Base-by-base conservation (phyloP, 2,113 vertebrate genomes). In the Puma concolor region DNA sequence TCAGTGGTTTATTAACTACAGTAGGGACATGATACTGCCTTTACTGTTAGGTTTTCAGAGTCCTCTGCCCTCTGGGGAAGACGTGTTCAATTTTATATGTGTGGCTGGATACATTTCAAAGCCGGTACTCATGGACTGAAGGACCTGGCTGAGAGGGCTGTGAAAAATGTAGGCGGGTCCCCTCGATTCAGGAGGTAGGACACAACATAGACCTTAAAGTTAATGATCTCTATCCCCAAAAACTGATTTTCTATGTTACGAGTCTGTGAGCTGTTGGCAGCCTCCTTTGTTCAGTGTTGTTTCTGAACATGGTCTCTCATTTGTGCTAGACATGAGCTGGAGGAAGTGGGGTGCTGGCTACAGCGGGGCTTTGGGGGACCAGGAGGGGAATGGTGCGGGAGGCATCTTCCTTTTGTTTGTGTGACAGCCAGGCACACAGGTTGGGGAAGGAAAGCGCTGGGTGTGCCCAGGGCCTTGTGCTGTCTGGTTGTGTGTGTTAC, bases 1-100 rank as follows among this genome's bases (percentile, higher is more conserved):
- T 80, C 27, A 63, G 86, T 94, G 93, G 63, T n/a, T 87, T 95
- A 69, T 84, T 95, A 88, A 97, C 93, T 89, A 50, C 21, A 72
- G 57, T 29, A 92, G 31, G 81, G 83, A 71, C 31, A 48, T 38
- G 44, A 2, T 93, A 25, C n/a, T 95, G 48, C 83, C 60, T 96
- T 60, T 92, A 95, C 50, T n/a, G 63, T 44, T 33, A 60, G 85
- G 33, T 86, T 90, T 76, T 86, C 85, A 83, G 88, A 92, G 92
- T 31, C 67, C 71, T 91, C 69, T 88, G 14, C 77, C 60, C 72
- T 92, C 64, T 38, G 36, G 67, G 88, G 87, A 90, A 54, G 84
- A 76, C 50, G 64, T 85, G 14, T 1, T 93, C 57, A 21, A 29
- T 83, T 96, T 91, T 63, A 60, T 82, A 63, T 41, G 38, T 23